Conservation (phyloP, 2,113 vertebrate genomes). For the Megalops atlanticus region DNA sequence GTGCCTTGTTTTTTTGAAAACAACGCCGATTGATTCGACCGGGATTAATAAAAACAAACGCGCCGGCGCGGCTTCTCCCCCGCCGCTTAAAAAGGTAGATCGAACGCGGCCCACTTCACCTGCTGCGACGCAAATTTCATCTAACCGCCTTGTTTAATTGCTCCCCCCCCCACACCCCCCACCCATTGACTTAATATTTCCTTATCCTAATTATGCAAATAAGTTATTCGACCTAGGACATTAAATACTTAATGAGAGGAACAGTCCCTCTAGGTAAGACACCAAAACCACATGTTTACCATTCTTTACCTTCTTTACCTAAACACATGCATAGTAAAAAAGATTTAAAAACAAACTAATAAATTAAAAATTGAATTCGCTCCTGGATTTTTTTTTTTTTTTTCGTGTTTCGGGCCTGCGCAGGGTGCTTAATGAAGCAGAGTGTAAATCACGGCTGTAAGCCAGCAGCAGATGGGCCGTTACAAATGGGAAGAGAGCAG, state of each 20-base stretch:
- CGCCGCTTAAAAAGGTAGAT: constrained; percentile 33
- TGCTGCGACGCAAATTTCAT: constrained; percentile 38
- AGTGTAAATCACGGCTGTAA: background rate
- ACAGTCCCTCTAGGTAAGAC: background rate
- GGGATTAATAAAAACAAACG: constrained; percentile 48
- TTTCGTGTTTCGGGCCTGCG: background rate
- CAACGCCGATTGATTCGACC: constrained; percentile 40
- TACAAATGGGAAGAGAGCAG: background rate
- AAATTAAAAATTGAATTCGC: background rate
- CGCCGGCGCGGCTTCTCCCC: constrained; percentile 47
- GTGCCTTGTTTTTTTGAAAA: constrained; percentile 37
- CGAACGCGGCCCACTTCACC: constrained; percentile 53
- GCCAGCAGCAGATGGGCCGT: constrained; percentile 7
- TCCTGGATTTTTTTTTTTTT: background rate
- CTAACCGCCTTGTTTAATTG: constrained; percentile 17
- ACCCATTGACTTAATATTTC: background rate
- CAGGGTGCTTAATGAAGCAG: constrained; percentile 16
- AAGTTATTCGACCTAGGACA: background rate
- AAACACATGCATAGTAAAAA: background rate
- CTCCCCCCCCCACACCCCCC: background rate
- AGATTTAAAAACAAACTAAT: background rate
- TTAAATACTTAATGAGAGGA: background rate
- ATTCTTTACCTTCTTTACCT: constrained; percentile 12
- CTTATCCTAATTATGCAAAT: background rate
- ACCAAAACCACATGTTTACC: background rate